A percentile compares a stretch with the other conserved stretches of the same genome.
phyloP scores from a whole-genome alignment of 2,113 vertebrate species.

The Dasyurus viverrinus region DNA sequence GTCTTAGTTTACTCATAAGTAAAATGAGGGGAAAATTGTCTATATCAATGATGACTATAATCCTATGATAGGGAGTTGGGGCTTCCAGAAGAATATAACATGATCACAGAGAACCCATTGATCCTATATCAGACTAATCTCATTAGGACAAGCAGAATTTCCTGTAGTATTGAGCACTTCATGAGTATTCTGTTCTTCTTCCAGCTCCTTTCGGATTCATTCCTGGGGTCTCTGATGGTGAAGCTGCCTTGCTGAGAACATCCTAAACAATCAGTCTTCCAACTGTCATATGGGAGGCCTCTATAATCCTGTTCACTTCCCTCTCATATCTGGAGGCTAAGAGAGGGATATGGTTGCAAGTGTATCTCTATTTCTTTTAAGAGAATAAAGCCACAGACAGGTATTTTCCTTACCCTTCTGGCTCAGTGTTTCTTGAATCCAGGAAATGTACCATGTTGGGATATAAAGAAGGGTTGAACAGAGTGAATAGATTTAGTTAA shows the following conservation, averaged over 20 bases:
- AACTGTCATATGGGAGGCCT: not conserved
- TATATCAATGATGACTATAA: not conserved
- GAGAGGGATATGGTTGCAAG: not conserved
- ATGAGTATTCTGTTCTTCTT: constrained; percentile 17
- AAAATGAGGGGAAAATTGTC: not conserved
- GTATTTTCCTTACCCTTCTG: not conserved
- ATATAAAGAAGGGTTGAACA: not conserved
- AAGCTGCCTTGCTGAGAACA: not conserved
- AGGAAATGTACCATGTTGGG: not conserved
- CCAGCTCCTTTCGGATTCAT: constrained; percentile 75
- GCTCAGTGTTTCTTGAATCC: not conserved
- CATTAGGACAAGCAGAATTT: not conserved
- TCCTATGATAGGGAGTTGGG: not conserved
- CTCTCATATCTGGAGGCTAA: not conserved
- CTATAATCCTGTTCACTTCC: not conserved
- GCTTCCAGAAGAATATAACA: not conserved
- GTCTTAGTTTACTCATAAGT: not conserved
- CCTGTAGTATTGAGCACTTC: not conserved
- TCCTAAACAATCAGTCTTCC: not conserved
- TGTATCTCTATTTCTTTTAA: not conserved
- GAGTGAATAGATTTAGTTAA: not conserved
- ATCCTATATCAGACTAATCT: not conserved
- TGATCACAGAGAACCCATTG: not conserved
- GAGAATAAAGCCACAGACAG: constrained; percentile 56
- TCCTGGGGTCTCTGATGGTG: constrained; percentile 73